Base-by-base conservation (phyloP, 1,140 invertebrate species). In the Megalopta genalis region DNA sequence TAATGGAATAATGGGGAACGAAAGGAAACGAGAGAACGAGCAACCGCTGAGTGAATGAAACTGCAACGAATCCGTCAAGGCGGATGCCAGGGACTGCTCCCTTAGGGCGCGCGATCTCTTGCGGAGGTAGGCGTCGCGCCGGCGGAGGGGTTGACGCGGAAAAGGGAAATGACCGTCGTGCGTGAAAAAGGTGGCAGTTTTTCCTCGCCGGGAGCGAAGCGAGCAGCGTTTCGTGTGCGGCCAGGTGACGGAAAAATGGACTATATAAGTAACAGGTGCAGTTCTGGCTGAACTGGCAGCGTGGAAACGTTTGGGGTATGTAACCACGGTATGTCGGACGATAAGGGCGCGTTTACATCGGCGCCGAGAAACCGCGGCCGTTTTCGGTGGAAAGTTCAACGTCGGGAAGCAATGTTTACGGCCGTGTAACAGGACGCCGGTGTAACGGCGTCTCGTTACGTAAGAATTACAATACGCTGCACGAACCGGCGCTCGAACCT, bases 391-490 rank as follows among this genome's bases (percentile, higher is more conserved):
- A 57, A 57, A 57, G 54, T 57, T 57, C n/a, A 57, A n/a, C 21
- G 54, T n/a, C n/a, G n/a, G 7, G n/a, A n/a, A 57, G 54, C 8
- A n/a, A 57, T 57, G 54, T n/a, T 57, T 57, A n/a, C n/a, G 8
- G n/a, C n/a, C n/a, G 2, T 8, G 54, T 57, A n/a, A 57, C n/a
- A 9, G 18, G 54, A 21, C 8, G 54, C 54, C n/a, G n/a, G 18
- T n/a, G 21, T 57, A 57, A n/a, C 18, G 54, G 54, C n/a, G n/a
- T n/a, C 54, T 9, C 21, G 54, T 57, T 57, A 57, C n/a, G n/a
- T 57, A 57, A 57, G 54, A n/a, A 57, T 57, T 57, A 57, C n/a
- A 57, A 57, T 57, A 57, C 54, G 21, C 54, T 9, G n/a, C n/a
- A n/a, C 49, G 49, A 16, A 3, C 18, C 54, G 21, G 54, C n/a